Percentiles rank a stretch among this genome's conserved stretches.
Conservation (phyloP, 2,888 invertebrate genomes). For the Drosophila barbarae region DNA sequence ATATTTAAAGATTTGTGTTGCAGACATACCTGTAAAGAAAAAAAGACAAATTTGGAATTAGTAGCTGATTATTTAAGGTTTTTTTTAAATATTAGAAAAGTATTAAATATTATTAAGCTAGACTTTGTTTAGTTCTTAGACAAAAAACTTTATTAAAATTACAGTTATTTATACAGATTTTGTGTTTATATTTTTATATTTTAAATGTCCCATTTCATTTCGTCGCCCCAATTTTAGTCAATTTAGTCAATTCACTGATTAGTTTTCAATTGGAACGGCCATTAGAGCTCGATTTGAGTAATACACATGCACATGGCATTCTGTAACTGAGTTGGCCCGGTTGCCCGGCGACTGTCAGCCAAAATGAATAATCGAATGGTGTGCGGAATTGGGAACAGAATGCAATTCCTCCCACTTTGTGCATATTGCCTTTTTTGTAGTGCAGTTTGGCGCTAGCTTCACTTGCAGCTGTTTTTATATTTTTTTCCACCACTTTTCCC, state of each 20-base stretch:
- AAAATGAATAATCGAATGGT: slow-evolving; percentile 40
- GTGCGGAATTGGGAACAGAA: slow-evolving; percentile 24
- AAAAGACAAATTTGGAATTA: slow-evolving; percentile 1
- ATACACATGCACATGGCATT: slow-evolving; percentile 26
- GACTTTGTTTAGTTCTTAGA: too few species aligned
- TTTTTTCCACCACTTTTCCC: slow-evolving; percentile 1
- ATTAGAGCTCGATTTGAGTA: slow-evolving; percentile 39
- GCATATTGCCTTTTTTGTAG: slow-evolving; percentile 38
- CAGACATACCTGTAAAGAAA: slow-evolving; percentile 51
- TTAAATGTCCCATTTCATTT: slow-evolving; percentile 24
- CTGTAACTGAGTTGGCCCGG: slow-evolving; percentile 14
- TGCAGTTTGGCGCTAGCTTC: slow-evolving; percentile 25
- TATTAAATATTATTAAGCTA: too few species aligned
- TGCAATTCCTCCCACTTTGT: slow-evolving; percentile 15
- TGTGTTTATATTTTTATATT: slow-evolving; percentile 3
- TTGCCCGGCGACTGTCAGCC: slow-evolving; percentile 35
- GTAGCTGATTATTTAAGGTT: not conserved
- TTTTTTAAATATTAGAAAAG: not conserved
- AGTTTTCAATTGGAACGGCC: slow-evolving; percentile 42
- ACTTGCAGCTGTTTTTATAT: slow-evolving; percentile 42
- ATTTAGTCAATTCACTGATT: slow-evolving; percentile 40
- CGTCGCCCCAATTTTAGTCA: slow-evolving; percentile 9
- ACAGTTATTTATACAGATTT: too few species aligned
- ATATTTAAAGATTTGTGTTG: not conserved
- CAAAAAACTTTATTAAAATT: too few species aligned